Percentiles rank a stretch among this genome's conserved stretches.
Conservation (phyloP, 2,113 vertebrate species). For the Ammodytes marinus region DNA sequence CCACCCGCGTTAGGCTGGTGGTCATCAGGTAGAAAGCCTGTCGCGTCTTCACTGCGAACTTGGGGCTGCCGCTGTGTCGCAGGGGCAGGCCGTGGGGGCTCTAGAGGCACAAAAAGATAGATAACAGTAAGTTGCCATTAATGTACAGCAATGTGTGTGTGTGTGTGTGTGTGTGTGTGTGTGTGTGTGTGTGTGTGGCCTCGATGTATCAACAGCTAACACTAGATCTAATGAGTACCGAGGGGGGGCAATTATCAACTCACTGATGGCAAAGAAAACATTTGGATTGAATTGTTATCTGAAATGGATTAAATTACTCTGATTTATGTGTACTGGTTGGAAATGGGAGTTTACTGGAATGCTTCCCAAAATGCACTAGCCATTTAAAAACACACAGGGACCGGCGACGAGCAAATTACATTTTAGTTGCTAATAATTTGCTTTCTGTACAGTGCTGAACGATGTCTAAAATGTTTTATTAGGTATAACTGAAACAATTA, state of each 20-base stretch:
- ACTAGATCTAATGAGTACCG: not conserved
- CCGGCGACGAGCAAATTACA: not conserved
- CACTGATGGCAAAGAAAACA: slow-evolving; percentile 25
- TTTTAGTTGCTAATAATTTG: slow-evolving; percentile 22
- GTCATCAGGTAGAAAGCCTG: slow-evolving; percentile 98
- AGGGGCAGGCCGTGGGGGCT: slow-evolving; percentile 92
- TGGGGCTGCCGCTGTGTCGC: slow-evolving; percentile 94
- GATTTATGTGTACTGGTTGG: not conserved
- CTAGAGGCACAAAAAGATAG: slow-evolving; percentile 71
- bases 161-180: not conserved
- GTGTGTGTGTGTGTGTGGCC: not conserved
- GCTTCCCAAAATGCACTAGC: slow-evolving; percentile 9
- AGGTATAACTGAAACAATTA: no score
- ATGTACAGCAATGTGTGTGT: not conserved
- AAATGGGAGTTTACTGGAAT: slow-evolving; percentile 17
- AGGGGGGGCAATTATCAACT: not conserved
- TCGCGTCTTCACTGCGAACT: slow-evolving; percentile 96
- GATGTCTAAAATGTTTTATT: not conserved
- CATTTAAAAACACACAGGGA: not conserved
- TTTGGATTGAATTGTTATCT: not conserved
- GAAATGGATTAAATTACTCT: slow-evolving; percentile 18
- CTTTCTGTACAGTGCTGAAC: not conserved
- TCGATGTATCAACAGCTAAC: not conserved
- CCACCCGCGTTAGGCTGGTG: slow-evolving; percentile 89
- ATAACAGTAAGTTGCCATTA: not conserved